Percentiles rank a stretch among this genome's conserved stretches.
phyloP scores from a whole-genome alignment of 2,888 invertebrate species.

The Polyommatus icarus region DNA sequence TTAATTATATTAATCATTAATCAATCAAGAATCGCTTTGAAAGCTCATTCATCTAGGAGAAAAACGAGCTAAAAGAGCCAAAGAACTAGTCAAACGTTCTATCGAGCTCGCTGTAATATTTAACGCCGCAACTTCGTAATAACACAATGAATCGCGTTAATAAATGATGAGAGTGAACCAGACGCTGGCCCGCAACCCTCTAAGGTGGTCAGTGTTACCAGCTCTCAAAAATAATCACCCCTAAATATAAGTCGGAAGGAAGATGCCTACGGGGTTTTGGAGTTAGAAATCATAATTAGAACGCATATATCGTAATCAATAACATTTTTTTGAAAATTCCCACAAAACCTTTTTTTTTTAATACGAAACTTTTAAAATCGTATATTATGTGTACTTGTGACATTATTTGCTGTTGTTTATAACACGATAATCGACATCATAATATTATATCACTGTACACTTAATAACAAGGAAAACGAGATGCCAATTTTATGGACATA shows the following conservation, averaged over 20 bases:
- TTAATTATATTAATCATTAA: neutral
- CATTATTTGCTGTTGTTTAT: too few species aligned
- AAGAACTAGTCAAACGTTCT: neutral
- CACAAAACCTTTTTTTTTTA: too few species aligned
- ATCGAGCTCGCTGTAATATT: slow-evolving; percentile 23
- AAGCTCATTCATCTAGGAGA: neutral
- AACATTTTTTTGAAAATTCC: too few species aligned
- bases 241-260: neutral
- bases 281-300: too few species aligned
- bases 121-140: slow-evolving; percentile 22
- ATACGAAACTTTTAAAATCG: too few species aligned
- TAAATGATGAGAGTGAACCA: slow-evolving; percentile 45
- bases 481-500: too few species aligned
- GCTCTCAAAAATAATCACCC: neutral
- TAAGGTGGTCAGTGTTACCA: slow-evolving; percentile 41
- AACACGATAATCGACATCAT: too few species aligned
- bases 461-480: too few species aligned
- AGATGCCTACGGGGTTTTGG: too few species aligned
- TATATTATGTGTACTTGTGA: too few species aligned
- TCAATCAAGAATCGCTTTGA: neutral
- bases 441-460: too few species aligned
- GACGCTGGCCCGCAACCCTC: slow-evolving; percentile 68
- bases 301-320: too few species aligned
- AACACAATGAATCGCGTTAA: slow-evolving; percentile 27
- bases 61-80: neutral